Percentiles rank a stretch among this genome's conserved stretches.
Conservation (phyloP, 2,888 invertebrate species). For the Microplitis manilae region DNA sequence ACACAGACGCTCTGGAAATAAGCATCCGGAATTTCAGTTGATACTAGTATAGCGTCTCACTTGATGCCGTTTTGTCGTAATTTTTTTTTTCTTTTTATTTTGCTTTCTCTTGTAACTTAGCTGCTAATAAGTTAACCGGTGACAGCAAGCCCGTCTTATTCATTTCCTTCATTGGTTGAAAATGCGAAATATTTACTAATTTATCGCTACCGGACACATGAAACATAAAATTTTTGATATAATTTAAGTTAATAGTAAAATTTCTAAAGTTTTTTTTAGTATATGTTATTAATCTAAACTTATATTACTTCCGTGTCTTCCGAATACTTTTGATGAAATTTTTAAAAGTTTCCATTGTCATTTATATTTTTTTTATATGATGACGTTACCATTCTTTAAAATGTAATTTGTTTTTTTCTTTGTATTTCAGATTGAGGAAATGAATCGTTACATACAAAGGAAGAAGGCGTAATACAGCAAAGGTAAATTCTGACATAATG, state of each 20-base stretch:
- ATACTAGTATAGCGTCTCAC: not conserved
- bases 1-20: conserved; percentile 52
- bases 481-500: conserved; percentile 20
- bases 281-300: not conserved
- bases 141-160: not conserved
- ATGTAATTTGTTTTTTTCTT: conserved; percentile 8
- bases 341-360: conserved; percentile 8
- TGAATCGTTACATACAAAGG: conserved; percentile 18
- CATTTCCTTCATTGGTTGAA: conserved; percentile 8
- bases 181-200: not conserved
- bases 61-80: not conserved
- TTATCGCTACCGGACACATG: not conserved
- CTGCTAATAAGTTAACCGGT: conserved; percentile 18
- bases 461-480: conserved; percentile 24
- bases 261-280: too few relatives aligned
- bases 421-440: conserved; percentile 21
- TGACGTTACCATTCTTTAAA: conserved; percentile 45
- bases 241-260: too few relatives aligned
- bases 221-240: not conserved
- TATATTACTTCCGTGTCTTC: not conserved
- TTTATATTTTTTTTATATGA: conserved; percentile 51
- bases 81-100: conserved; percentile 1
- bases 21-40: conserved; percentile 48
- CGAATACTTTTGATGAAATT: not conserved
- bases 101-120: not conserved